Evolutionary conservation across 1,140 invertebrate genomes (phyloP).

Genomic region (Gonatopus flavifemur): DNA sequence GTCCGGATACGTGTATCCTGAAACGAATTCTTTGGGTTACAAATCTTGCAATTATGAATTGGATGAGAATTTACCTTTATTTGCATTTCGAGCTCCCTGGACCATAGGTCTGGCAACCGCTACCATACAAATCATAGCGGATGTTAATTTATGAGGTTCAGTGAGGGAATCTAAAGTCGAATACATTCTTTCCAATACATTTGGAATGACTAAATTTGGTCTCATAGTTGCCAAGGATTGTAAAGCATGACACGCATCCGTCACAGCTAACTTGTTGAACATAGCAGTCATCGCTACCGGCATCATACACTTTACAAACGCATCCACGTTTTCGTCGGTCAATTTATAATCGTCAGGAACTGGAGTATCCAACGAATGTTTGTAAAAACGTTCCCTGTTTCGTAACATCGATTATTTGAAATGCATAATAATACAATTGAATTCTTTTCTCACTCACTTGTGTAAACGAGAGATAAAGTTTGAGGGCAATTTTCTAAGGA

Average conservation of each 20-base stretch:
- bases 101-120: constrained; percentile 72
- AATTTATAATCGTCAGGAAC: constrained; percentile 71
- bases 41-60: background rate
- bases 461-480: constrained; percentile 65
- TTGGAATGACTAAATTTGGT: constrained; percentile 81
- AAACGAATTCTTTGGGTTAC: background rate
- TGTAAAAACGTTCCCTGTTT: constrained; percentile 65
- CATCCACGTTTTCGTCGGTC: constrained; percentile 78
- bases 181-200: constrained; percentile 78
- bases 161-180: constrained; percentile 80
- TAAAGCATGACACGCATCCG: constrained; percentile 69
- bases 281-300: constrained; percentile 73
- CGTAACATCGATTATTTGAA: background rate
- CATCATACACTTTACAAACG: constrained; percentile 76
- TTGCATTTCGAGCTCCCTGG: constrained; percentile 61
- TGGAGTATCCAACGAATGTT: constrained; percentile 68
- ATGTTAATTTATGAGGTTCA: constrained; percentile 83
- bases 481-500: constrained; percentile 64
- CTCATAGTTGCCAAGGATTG: constrained; percentile 76
- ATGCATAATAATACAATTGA: background rate
- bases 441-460: constrained; percentile 47
- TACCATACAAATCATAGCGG: constrained; percentile 75
- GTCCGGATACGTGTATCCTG: constrained; percentile 66
- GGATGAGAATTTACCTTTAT: constrained; percentile 32
- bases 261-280: constrained; percentile 71